phyloP scores from a whole-genome alignment of 2,797 vertebrate species.

The Falco berigora region DNA sequence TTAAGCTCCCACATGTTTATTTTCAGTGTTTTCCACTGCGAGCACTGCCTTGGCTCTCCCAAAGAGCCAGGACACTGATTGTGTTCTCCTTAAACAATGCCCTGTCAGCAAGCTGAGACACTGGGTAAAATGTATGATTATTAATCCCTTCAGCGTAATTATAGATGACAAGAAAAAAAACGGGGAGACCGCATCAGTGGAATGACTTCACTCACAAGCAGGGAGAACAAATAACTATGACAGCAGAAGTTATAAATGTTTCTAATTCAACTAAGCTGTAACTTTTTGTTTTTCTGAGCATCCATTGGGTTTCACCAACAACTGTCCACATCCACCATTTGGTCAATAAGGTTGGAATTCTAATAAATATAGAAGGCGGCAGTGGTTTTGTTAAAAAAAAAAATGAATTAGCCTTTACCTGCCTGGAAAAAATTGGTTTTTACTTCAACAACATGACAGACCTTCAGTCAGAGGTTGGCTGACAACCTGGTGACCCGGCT shows the following conservation, averaged over 20 bases:
- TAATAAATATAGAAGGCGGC: background rate
- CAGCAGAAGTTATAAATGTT: background rate
- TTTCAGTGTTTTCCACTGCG: background rate
- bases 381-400: background rate
- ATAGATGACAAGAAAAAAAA: background rate
- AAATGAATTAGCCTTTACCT: background rate
- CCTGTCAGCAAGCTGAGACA: background rate
- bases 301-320: background rate
- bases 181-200: background rate
- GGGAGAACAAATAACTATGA: background rate
- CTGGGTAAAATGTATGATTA: background rate
- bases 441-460: background rate
- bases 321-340: background rate
- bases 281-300: background rate
- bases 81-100: conserved; percentile 15
- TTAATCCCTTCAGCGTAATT: conserved; percentile 8
- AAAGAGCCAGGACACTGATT: background rate
- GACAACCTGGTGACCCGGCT: background rate
- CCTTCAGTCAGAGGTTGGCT: background rate
- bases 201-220: background rate
- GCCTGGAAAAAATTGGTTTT: background rate
- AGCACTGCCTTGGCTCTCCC: background rate
- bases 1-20: conserved; percentile 55
- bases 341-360: background rate
- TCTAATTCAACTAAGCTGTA: background rate